Conservation (phyloP, 2,113 vertebrate genomes). For the Holacanthus passer region DNA sequence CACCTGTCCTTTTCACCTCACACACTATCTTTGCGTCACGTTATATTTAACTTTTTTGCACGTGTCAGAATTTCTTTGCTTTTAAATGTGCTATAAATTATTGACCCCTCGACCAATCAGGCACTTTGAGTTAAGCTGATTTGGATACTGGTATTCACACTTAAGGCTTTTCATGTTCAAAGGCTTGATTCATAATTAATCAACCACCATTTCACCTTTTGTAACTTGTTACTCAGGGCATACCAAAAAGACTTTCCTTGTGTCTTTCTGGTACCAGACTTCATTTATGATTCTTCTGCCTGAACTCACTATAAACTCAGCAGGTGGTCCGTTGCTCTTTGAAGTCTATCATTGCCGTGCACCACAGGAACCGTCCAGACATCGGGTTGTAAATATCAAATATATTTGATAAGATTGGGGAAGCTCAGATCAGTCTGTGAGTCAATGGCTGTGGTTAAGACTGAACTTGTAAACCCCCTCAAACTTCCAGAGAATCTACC, state of each 20-base stretch:
- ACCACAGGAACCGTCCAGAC: conserved; percentile 8
- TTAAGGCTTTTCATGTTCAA: conserved; percentile 10
- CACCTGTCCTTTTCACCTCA: not conserved
- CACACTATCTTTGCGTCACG: not conserved
- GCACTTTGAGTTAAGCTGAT: conserved; percentile 4
- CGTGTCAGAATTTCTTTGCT: not conserved
- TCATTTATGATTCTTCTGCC: conserved; percentile 19
- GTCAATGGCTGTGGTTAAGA: not conserved
- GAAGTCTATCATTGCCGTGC: conserved; percentile 35
- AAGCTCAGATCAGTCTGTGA: not conserved
- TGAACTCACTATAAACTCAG: conserved; percentile 22
- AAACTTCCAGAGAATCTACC: not conserved
- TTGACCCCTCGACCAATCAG: not conserved
- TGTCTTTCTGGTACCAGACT: not conserved
- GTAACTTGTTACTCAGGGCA: not conserved
- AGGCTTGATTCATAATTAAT: conserved; percentile 39
- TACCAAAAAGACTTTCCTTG: not conserved
- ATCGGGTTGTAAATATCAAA: conserved; percentile 55
- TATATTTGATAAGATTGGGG: conserved; percentile 26
- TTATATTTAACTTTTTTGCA: not conserved
- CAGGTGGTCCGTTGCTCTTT: conserved; percentile 35
- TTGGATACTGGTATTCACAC: conserved; percentile 11
- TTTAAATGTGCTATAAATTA: not conserved
- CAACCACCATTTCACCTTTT: conserved; percentile 21
- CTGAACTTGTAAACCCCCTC: not conserved